Evolutionary conservation across 2,113 vertebrate genomes (phyloP), one percentile per base, ranked within the genome.

Genomic region (Paratilapia polleni): DNA sequence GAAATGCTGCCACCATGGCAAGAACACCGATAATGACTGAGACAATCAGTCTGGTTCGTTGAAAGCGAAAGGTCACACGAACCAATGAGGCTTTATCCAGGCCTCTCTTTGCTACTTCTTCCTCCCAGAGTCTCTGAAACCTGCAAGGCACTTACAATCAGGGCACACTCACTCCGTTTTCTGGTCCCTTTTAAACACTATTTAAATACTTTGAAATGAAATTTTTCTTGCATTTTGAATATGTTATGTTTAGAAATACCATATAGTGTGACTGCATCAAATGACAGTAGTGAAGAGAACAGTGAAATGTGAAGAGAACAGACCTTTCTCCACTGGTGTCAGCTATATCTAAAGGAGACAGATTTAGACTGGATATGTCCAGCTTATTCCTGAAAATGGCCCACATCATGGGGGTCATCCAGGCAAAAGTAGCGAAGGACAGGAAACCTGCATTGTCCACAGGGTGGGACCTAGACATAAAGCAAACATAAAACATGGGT

Each of bases 351-450:
- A 94, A 66, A 1, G 83, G 81, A 0, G 96, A 97, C 43, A 97
- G 20, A 0, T 36, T 87, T 64, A 97, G 82, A 2, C 84, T 80
- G 9, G 81, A 90, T 24, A 68, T 19, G 36, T 96, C 94, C 81
- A 96, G 76, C 2, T 63, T 93, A n/a, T 94, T 91, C 89, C 75
- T 94, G 17, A 94, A 97, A 19, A 94, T 52, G 49, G 61, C 88
- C 84, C 96, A 93, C 95, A 96, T 96, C 86, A 97, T 88, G 1
- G 93, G 88, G 0, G 93, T 96, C 93, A 97, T 92, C 96, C 96
- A 98, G 80, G 92, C 84, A 82, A 94, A 97, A 0, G 92, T 95
- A 1, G 92, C 49, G 2, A 96, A 96, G 49, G 96, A 96, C 60
- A 97, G 86, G 20, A 97, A 94, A 1, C 96, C 95, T 2, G 95